Percentiles rank a stretch among this genome's conserved stretches.
Evolutionary conservation across 2,113 vertebrate species (phyloP).

Genomic region (Cynopterus brachyotis): DNA sequence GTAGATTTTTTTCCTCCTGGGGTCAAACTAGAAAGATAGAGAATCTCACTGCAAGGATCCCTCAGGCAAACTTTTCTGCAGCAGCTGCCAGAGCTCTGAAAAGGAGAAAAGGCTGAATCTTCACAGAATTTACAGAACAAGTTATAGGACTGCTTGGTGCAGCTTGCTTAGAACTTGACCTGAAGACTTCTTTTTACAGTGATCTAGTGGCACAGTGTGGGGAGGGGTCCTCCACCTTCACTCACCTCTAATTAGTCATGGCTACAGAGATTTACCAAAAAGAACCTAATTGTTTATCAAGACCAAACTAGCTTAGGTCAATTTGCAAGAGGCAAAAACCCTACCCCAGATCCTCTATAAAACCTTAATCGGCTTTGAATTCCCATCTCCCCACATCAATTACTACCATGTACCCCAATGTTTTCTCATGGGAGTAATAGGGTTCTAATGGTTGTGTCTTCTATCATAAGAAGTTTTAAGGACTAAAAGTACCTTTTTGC

Average conservation of each 20-base stretch:
- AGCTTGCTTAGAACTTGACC: conserved; percentile 26
- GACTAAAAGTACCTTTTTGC: conserved; percentile 18
- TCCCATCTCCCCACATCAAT: not conserved
- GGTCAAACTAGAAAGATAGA: not conserved
- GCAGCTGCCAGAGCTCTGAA: not conserved
- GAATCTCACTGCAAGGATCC: not conserved
- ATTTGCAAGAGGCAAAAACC: not conserved
- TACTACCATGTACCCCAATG: not conserved
- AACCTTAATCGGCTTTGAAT: conserved; percentile 28
- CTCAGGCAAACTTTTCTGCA: conserved; percentile 9
- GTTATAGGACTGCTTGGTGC: not conserved
- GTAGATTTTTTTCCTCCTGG: not conserved
- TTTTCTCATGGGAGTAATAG: not conserved
- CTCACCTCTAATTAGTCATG: not conserved
- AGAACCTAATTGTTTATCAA: conserved; percentile 26
- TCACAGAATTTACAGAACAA: not conserved
- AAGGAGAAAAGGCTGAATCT: conserved; percentile 10
- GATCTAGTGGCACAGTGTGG: not conserved
- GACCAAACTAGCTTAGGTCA: conserved; percentile 15
- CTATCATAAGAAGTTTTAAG: not conserved
- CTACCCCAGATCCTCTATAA: not conserved
- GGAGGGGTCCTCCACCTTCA: not conserved
- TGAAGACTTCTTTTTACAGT: conserved; percentile 18
- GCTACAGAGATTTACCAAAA: conserved; percentile 22
- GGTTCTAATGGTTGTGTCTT: not conserved